Percentiles rank a stretch among this genome's conserved stretches.
Conservation (phyloP, 2,113 vertebrate species). For the Notarius lentiginosus region DNA sequence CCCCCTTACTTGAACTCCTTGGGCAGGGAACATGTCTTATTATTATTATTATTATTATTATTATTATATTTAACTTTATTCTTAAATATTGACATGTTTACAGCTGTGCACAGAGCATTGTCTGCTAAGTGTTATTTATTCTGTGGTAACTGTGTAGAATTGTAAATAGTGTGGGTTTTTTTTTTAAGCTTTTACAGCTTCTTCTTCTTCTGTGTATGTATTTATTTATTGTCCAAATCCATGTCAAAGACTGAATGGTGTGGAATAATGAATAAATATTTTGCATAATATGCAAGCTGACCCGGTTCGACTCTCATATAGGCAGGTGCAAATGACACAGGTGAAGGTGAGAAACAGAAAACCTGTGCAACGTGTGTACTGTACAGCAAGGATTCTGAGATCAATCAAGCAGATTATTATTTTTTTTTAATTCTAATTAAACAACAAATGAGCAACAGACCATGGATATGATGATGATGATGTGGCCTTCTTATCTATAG, state of each 20-base stretch:
- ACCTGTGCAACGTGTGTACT: not conserved
- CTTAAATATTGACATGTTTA: slow-evolving; percentile 48
- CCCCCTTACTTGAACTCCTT: slow-evolving; percentile 49
- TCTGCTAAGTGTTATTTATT: slow-evolving; percentile 50
- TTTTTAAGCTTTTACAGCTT: slow-evolving; percentile 25
- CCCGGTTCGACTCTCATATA: not conserved
- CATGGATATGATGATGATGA: not conserved
- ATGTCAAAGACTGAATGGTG: slow-evolving; percentile 52
- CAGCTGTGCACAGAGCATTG: slow-evolving; percentile 44
- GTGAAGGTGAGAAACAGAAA: not conserved
- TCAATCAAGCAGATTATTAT: too few species aligned
- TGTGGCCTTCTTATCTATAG: not conserved
- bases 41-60: not conserved
- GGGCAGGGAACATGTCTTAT: slow-evolving; percentile 35
- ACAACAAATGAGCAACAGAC: not conserved
- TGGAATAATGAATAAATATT: slow-evolving; percentile 64
- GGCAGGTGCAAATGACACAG: not conserved
- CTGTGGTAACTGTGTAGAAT: slow-evolving; percentile 31
- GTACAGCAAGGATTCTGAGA: not conserved
- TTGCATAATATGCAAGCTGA: slow-evolving; percentile 61
- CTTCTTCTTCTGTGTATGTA: slow-evolving; percentile 55
- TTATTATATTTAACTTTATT: slow-evolving; percentile 5
- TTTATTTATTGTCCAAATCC: slow-evolving; percentile 62
- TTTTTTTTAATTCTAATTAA: not conserved
- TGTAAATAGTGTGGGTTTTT: slow-evolving; percentile 36